Base-by-base conservation (phyloP, 2,888 invertebrate genomes). In the Drosophila mercatorum region DNA sequence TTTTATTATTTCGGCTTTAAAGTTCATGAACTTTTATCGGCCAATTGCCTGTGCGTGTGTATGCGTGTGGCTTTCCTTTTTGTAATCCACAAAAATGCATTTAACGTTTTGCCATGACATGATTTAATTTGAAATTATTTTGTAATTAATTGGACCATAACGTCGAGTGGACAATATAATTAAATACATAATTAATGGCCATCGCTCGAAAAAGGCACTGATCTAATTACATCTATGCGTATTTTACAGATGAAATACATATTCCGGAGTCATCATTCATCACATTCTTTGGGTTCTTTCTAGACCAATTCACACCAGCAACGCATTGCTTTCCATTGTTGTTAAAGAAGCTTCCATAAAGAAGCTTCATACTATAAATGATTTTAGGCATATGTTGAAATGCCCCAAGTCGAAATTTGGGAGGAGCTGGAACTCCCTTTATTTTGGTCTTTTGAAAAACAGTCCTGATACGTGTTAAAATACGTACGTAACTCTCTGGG, bases 1-100 rank as follows among this genome's bases (percentile, higher is more conserved):
- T 91, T 86, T 84, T 86, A 91, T 91, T 90, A 91, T 91, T 88
- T 72, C 71, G 76, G 84, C 90, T 91, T 91, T 91, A 88, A 89
- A 88, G 85, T 84, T 81, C 74, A 78, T 84, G 78, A 58, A 47
- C 68, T 67, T 70, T 68, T 64, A 63, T 74, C 47, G 40, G 38
- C 46, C 62, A 36, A 55, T 26, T 69, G 47, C 60, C 28, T n/a
- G 53, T 53, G 26, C 10, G 38, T 14, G 26, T 40, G 8, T n/a
- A 14, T 22, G 11, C 17, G 44, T 11, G 53, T 10, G 53, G 22
- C 14, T 34, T 73, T 58, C 61, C 28, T 59, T 52, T 56, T 65
- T 65, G 57, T 63, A 60, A 62, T 72, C 68, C 59, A 57, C 46
- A 71, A 80, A 80, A 72, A 73, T 68, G 57, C 55, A 31, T 47